Base-by-base conservation (phyloP, 2,113 vertebrate genomes). In the Cynocephalus volans region DNA sequence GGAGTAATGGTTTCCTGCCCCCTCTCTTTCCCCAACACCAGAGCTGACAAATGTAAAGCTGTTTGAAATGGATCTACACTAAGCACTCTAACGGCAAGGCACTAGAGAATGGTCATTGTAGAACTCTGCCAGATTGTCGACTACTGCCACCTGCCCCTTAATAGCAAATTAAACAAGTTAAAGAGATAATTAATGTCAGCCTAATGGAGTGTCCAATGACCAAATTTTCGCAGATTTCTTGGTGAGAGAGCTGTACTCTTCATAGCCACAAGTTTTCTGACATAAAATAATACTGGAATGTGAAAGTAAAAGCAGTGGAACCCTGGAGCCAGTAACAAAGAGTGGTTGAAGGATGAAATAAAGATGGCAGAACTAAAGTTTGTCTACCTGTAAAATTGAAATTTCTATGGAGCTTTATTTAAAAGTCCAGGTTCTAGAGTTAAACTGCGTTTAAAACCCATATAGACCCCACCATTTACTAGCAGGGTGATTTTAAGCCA, bases 221-320 rank as follows among this genome's bases (percentile, higher is more conserved):
- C 14, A 70, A 45, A 48, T n/a, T 69, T 93, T 81, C 56, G 77
- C 26, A 41, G 31, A 84, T 77, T 93, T 95, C 48, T 72, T 13
- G 0, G 18, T 80, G 23, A 75, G 24, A 67, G n/a, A 83, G 26
- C 54, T 41, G 0, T 36, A 28, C 8, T 75, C 45, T 11, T 24
- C 36, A 33, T 8, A 62, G 14, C 15, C 24, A 56, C 21, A 69
- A 48, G 24, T 54, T 33, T 88, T 58, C 19, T 88, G 72, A 10
- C 18, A 60, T 65, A 7, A 70, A 87, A 56, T 76, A 52, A 10
- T 31, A 41, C 6, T 28, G 62, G 4, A 73, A 87, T 14, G 31
- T n/a, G 48, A 58, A 85, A 58, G 36, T 31, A 75, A 72, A 62
- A 79, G 8, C 60, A 73, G 3, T 17, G 5, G 12, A 64, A 3